Evolutionary conservation across 2,113 vertebrate genomes (phyloP).

Genomic region (Sialia sialis): DNA sequence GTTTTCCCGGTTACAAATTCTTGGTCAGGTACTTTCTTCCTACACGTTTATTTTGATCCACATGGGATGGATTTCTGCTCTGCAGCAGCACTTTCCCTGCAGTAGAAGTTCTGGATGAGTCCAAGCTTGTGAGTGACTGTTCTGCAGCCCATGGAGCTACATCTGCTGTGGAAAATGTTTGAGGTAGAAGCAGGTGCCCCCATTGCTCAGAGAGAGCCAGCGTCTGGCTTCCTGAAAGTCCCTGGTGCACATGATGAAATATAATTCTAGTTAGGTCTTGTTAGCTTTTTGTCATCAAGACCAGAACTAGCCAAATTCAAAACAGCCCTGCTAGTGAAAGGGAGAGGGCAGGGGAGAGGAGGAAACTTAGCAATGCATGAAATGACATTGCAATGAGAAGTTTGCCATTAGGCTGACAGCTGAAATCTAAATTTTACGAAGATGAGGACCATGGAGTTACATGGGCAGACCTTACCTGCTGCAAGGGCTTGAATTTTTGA

Average conservation of each 20-base stretch:
- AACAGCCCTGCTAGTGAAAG: neutral
- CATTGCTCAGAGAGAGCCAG: neutral
- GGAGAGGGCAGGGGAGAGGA: neutral
- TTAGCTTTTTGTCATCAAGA: neutral
- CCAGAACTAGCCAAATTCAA: neutral
- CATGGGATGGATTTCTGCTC: neutral
- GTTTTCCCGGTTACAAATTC: neutral
- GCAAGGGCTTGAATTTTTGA: neutral
- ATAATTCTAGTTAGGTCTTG: neutral
- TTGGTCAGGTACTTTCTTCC: neutral
- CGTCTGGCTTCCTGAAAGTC: neutral
- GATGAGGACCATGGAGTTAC: neutral
- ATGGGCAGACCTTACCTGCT: neutral
- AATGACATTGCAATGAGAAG: constrained; percentile 24
- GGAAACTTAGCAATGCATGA: neutral
- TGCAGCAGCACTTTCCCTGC: neutral
- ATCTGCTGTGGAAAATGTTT: neutral
- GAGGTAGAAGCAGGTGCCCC: neutral
- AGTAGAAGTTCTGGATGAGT: neutral
- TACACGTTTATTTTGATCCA: neutral
- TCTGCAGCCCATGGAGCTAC: neutral
- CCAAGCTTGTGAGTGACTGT: neutral
- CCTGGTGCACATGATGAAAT: neutral
- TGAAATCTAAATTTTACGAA: constrained; percentile 24
- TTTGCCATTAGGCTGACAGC: constrained; percentile 9